Base-by-base conservation (phyloP, 2,888 invertebrate genomes). In the Apoda limacodes region DNA sequence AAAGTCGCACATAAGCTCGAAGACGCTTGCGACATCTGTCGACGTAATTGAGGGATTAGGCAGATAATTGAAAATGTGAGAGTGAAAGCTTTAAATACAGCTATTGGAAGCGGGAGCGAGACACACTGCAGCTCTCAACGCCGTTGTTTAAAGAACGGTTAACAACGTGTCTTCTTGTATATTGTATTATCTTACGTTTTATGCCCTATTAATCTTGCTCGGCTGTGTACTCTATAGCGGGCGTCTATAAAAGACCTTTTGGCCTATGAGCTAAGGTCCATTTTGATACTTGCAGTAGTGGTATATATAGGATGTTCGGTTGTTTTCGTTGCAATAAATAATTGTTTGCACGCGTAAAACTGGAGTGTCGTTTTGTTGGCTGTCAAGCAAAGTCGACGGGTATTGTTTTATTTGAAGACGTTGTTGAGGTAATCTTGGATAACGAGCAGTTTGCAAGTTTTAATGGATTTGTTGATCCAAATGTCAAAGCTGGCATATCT, bases 151-250 rank as follows among this genome's bases (percentile, higher is more conserved):
- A 53, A 52, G 63, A 61, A 82, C 82, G 81, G 84, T 84, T 84
- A 84, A 83, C 83, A 83, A 80, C 82, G 83, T 83, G 83, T 84
- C 82, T 84, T 83, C 84, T 84, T 85, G 84, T 84, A 84, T 75
- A 76, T 78, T 78, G 75, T 74, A 76, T 76, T 76, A 76, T 76
- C 78, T 76, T 76, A 75, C 76, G 71, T 76, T 78, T 76, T 76
- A 78, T 76, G 74, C 72, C 71, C 75, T 75, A 76, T 76, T 80
- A 76, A 76, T 76, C 76, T 78, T 74, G 64, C 70, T 65, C 61
- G 65, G 56, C 60, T 57, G 55, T 43, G 44, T n/a, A n/a, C n/a
- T n/a, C n/a, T n/a, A n/a, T n/a, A n/a, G n/a, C n/a, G n/a, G n/a
- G n/a, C n/a, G n/a, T n/a, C n/a, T n/a, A n/a, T n/a, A n/a, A n/a